Evolutionary conservation across 2,797 vertebrate species (phyloP).

Genomic region (Thaleichthys pacificus): DNA sequence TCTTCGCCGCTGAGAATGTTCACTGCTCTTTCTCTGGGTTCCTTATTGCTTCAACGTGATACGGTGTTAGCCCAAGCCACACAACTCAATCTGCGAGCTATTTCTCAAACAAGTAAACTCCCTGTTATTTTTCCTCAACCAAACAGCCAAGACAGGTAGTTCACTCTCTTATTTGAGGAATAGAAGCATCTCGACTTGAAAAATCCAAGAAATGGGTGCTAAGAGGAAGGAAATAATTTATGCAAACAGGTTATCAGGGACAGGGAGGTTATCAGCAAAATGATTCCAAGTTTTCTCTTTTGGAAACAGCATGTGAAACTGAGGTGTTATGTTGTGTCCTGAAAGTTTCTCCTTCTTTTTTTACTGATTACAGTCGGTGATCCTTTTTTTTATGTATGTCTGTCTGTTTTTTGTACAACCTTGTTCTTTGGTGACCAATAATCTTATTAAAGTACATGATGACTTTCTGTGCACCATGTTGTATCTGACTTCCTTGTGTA

Average conservation of each 20-base stretch:
- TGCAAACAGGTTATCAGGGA: conserved; percentile 78
- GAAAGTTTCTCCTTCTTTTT: conserved; percentile 47
- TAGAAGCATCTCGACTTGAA: conserved; percentile 78
- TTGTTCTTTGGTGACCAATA: conserved; percentile 68
- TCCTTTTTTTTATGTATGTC: conserved; percentile 69
- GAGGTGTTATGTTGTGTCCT: conserved; percentile 71
- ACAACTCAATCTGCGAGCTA: conserved; percentile 73
- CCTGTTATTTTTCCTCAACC: conserved; percentile 62
- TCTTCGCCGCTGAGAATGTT: conserved; percentile 94
- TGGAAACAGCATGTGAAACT: conserved; percentile 76
- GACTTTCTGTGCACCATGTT: conserved; percentile 69
- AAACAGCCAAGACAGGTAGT: conserved; percentile 64
- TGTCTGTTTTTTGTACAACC: conserved; percentile 60
- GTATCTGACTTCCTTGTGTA: conserved; percentile 69
- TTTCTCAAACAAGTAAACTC: conserved; percentile 75
- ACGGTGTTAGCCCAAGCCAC: conserved; percentile 63
- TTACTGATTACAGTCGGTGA: conserved; percentile 70
- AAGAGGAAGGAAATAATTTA: conserved; percentile 82
- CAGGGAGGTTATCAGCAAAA: conserved; percentile 71
- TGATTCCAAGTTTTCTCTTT: conserved; percentile 54
- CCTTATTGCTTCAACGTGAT: conserved; percentile 91
- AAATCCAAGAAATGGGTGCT: conserved; percentile 77
- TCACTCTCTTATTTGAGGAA: conserved; percentile 73
- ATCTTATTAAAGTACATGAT: conserved; percentile 68
- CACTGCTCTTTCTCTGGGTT: conserved; percentile 99